Evolutionary conservation across 2,113 vertebrate genomes (phyloP).

Genomic region (Crotalus helleri): DNA sequence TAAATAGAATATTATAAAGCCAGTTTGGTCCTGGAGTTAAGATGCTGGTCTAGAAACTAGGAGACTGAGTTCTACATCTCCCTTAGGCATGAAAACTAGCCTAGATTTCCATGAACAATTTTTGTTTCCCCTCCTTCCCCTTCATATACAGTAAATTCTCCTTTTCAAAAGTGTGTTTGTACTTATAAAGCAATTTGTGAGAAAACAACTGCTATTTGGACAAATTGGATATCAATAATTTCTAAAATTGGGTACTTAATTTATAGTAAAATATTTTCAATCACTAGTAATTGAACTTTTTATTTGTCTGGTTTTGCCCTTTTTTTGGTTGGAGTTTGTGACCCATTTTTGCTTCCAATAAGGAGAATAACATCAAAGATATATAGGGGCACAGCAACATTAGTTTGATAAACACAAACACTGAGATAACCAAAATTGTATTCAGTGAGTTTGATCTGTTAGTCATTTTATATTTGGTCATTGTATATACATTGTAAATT

Average conservation of each 20-base stretch:
- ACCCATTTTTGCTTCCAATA: background rate
- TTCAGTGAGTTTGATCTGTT: background rate
- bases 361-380: background rate
- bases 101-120: background rate
- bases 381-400: background rate
- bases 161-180: background rate
- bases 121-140: background rate
- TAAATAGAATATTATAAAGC: background rate
- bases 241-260: background rate
- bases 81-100: background rate
- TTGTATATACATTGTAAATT: background rate
- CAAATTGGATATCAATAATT: background rate
- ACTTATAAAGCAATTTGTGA: background rate
- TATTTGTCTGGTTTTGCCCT: background rate
- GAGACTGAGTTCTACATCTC: background rate
- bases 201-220: background rate
- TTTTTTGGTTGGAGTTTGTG: background rate
- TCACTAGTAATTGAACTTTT: background rate
- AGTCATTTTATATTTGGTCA: background rate
- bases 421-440: background rate
- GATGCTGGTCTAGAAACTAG: background rate
- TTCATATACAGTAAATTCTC: background rate
- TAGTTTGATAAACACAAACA: background rate
- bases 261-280: background rate
- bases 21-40: background rate